A percentile compares a stretch with the other conserved stretches of the same genome.
These are phyloP conservation scores for Orthosia cruda DNA, from an alignment of 2,888 invertebrate species.

Conservation along the genomic window DNA sequence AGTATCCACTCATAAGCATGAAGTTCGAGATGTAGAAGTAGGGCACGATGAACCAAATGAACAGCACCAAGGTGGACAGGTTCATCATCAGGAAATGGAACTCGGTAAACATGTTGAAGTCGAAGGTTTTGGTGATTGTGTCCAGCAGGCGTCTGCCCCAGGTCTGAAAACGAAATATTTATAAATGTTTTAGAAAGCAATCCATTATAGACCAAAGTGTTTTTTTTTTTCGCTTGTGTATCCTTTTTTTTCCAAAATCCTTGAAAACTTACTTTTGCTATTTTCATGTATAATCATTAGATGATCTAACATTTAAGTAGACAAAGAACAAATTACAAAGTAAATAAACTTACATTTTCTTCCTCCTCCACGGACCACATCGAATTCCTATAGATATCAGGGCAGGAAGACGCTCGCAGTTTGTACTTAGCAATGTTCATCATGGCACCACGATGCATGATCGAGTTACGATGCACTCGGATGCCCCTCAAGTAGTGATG, in stretches of 20 bases:
- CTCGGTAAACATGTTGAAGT: conserved; percentile 96
- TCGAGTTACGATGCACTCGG: conserved; percentile 95
- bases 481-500: conserved; percentile 94
- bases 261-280: background rate
- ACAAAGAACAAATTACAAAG: background rate
- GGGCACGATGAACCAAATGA: conserved; percentile 98
- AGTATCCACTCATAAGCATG: conserved; percentile 92
- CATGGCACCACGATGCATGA: conserved; percentile 97
- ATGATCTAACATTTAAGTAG: background rate
- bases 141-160: conserved; percentile 94
- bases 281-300: background rate
- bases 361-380: conserved; percentile 96
- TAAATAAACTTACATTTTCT: conserved; percentile 91
- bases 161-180: conserved; percentile 90
- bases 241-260: background rate
- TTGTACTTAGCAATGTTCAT: conserved; percentile 96
- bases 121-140: conserved; percentile 94
- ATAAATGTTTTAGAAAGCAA: background rate
- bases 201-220: background rate
- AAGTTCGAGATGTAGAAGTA: conserved; percentile 98
- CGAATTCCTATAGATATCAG: conserved; percentile 97
- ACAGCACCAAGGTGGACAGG: conserved; percentile 97
- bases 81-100: conserved; percentile 96
- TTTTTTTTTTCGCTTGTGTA: too few relatives aligned
- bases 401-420: conserved; percentile 97